A percentile compares a stretch with the other conserved stretches of the same genome.
Conservation (phyloP, 2,797 vertebrate species). For the Vireo griseus region DNA sequence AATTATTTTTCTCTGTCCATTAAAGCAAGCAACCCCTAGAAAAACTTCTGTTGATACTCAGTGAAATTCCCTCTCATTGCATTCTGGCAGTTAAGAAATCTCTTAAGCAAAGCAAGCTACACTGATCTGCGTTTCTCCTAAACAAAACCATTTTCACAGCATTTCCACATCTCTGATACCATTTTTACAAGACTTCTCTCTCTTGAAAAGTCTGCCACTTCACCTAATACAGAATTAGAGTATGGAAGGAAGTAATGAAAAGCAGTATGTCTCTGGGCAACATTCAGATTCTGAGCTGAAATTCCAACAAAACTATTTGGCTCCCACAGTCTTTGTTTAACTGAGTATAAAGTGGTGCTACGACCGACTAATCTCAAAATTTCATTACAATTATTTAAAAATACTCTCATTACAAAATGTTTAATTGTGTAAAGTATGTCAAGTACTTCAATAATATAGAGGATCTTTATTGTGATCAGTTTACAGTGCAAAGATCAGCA, state of each 20-base stretch:
- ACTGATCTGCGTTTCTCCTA: background rate
- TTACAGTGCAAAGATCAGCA: background rate
- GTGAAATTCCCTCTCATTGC: background rate
- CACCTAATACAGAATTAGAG: background rate
- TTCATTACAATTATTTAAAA: background rate
- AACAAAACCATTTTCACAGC: background rate
- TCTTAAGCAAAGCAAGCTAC: background rate
- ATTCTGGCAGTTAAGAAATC: background rate
- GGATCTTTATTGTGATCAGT: background rate
- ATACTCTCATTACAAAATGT: background rate
- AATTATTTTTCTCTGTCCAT: background rate
- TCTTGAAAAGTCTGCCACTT: background rate
- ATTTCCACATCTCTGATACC: background rate
- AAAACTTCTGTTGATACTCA: background rate
- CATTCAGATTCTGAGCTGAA: background rate
- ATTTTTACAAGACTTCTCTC: background rate
- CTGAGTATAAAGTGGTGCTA: background rate
- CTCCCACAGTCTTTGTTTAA: background rate
- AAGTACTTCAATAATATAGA: background rate
- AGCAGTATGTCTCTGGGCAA: background rate
- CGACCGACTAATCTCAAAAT: background rate
- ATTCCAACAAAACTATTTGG: background rate
- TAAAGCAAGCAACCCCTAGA: background rate
- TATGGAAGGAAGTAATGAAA: background rate
- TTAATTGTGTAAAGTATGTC: background rate